phyloP scores from a whole-genome alignment of 2,888 invertebrate species.

The Hybos culiciformis region DNA sequence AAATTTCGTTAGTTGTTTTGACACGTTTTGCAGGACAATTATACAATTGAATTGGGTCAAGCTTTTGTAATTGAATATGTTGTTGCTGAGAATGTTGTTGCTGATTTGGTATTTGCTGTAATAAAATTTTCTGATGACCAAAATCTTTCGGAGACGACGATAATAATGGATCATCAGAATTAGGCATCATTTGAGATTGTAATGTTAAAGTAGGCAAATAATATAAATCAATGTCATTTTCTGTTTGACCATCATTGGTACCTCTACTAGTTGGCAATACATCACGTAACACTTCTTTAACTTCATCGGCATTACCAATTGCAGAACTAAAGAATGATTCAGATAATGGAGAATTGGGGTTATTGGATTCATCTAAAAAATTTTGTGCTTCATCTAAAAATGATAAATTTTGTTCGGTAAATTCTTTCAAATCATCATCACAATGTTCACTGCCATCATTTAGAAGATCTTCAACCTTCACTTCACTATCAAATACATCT shows the following conservation, averaged over 20 bases:
- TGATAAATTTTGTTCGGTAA: conserved; percentile 33
- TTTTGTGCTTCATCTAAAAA: conserved; percentile 35
- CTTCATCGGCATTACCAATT: conserved; percentile 76
- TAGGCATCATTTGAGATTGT: conserved; percentile 74
- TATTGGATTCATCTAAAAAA: conserved; percentile 47
- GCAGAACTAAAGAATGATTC: conserved; percentile 69
- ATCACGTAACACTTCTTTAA: conserved; percentile 73
- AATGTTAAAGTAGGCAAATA: conserved; percentile 39
- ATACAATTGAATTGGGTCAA: not conserved
- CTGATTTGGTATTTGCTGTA: conserved; percentile 14
- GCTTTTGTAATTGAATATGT: conserved; percentile 15
- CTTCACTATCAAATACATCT: conserved; percentile 25
- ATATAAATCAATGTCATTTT: conserved; percentile 36
- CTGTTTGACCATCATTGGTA: conserved; percentile 27
- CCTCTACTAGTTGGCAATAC: conserved; percentile 66
- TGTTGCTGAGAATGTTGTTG: conserved; percentile 15
- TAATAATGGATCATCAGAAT: conserved; percentile 71
- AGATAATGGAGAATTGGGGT: conserved; percentile 66
- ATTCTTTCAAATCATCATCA: conserved; percentile 32
- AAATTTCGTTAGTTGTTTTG: not conserved
- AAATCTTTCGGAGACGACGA: conserved; percentile 77
- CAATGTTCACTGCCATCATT: conserved; percentile 29
- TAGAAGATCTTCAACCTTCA: conserved; percentile 30
- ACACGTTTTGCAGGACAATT: not conserved
- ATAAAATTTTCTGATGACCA: conserved; percentile 26